phyloP scores from a whole-genome alignment of 2,113 vertebrate species.

The Phalacrocorax carbo region DNA sequence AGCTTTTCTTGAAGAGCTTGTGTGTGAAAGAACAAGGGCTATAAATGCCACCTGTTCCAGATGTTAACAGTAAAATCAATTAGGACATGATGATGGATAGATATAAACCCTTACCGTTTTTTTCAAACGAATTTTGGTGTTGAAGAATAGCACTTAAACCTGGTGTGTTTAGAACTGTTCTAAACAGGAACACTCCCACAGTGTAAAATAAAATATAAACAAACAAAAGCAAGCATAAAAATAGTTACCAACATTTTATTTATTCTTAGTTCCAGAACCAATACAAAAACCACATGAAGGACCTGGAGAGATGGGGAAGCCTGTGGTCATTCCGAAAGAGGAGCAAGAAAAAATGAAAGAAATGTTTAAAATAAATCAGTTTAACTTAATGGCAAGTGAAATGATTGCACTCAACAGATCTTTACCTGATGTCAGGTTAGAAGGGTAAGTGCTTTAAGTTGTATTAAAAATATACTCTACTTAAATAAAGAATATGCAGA shows the following conservation, averaged over 20 bases:
- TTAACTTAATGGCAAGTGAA: conserved; percentile 99
- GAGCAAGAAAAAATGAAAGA: conserved; percentile 99
- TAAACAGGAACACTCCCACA: neutral
- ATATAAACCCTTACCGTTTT: neutral
- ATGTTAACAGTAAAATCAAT: neutral
- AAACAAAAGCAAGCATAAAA: neutral
- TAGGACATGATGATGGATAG: neutral
- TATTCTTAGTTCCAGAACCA: conserved; percentile 80
- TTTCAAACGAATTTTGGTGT: neutral
- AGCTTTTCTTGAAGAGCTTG: neutral
- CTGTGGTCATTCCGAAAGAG: conserved; percentile 96
- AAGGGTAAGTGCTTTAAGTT: conserved; percentile 85
- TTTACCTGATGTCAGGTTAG: conserved; percentile 94
- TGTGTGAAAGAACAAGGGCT: neutral
- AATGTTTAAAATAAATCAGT: conserved; percentile 99
- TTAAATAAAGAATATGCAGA: neutral
- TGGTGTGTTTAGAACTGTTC: neutral
- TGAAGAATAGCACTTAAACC: neutral
- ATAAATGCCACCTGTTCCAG: neutral
- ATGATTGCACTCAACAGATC: conserved; percentile 97
- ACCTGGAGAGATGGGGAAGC: conserved; percentile 97
- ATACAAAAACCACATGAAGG: conserved; percentile 90
- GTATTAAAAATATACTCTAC: neutral
- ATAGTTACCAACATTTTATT: neutral
- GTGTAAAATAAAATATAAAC: neutral